Conservation (phyloP, 2,797 vertebrate genomes). For the Lateolabrax maculatus region DNA sequence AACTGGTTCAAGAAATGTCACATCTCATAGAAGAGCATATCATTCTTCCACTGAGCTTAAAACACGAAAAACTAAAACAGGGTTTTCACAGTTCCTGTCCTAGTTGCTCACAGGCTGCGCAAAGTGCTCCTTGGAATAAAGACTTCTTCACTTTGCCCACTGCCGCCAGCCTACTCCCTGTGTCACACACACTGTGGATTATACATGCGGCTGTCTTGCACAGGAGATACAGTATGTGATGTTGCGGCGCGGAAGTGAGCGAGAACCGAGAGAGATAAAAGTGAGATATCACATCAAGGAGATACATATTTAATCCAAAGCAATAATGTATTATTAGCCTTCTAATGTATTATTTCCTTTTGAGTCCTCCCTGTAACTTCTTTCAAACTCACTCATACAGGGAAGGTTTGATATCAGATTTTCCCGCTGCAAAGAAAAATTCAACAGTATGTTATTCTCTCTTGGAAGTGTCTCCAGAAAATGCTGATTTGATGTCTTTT, state of each 20-base stretch:
- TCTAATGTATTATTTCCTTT: conserved; percentile 63
- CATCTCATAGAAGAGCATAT: not conserved
- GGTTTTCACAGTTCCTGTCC: conserved; percentile 36
- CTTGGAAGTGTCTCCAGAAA: conserved; percentile 33
- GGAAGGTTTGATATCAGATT: conserved; percentile 39
- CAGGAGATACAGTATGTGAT: conserved; percentile 38
- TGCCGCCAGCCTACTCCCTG: not conserved
- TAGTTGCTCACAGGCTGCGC: conserved; percentile 15
- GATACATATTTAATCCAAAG: conserved; percentile 66
- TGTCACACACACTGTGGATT: conserved; percentile 50
- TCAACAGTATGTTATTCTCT: conserved; percentile 49
- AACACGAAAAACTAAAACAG: conserved; percentile 12
- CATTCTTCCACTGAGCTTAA: not conserved
- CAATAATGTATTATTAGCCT: conserved; percentile 65
- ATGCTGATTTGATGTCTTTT: conserved; percentile 58
- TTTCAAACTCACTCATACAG: conserved; percentile 39
- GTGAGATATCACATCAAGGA: conserved; percentile 61
- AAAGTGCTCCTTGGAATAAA: conserved; percentile 47
- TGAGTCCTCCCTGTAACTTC: conserved; percentile 21
- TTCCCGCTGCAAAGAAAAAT: conserved; percentile 35
- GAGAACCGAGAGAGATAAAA: conserved; percentile 50
- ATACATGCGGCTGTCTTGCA: conserved; percentile 49
- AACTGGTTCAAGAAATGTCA: conserved; percentile 2
- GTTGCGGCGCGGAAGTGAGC: conserved; percentile 30
- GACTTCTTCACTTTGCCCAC: conserved; percentile 29